These are phyloP conservation scores for Lates calcarifer DNA, from an alignment of 2,113 vertebrate genomes.

Conservation along the genomic window DNA sequence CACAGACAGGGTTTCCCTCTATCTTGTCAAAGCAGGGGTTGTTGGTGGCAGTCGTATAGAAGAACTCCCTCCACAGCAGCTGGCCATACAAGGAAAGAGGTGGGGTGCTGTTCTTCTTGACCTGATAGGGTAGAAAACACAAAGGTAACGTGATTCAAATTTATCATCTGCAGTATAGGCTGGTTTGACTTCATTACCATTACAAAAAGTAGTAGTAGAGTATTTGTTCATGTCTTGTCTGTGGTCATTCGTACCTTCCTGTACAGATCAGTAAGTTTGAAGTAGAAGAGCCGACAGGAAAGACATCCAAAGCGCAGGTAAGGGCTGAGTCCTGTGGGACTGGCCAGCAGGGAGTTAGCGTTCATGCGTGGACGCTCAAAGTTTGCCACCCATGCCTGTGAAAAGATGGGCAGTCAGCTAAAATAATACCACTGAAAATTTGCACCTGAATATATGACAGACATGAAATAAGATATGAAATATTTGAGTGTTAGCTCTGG, in stretches of 20 bases:
- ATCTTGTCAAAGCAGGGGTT: slow-evolving; percentile 98
- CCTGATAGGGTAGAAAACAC: slow-evolving; percentile 76
- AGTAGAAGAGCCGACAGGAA: slow-evolving; percentile 96
- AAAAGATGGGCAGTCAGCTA: slow-evolving; percentile 2
- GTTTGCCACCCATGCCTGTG: slow-evolving; percentile 96
- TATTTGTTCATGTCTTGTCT: neutral
- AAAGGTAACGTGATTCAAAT: neutral
- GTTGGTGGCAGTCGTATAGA: slow-evolving; percentile 95
- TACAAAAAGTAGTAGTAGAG: neutral
- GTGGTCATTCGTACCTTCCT: slow-evolving; percentile 87
- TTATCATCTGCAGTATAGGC: neutral
- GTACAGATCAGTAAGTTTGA: slow-evolving; percentile 95
- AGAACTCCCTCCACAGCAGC: slow-evolving; percentile 97
- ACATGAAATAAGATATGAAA: neutral
- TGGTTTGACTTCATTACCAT: neutral
- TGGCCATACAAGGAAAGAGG: slow-evolving; percentile 95
- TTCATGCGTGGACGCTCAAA: slow-evolving; percentile 97
- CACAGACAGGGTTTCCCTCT: slow-evolving; percentile 96
- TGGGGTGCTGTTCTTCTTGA: slow-evolving; percentile 94
- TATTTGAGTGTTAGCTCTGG: neutral
- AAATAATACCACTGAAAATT: neutral
- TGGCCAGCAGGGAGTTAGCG: slow-evolving; percentile 94
- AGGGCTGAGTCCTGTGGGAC: slow-evolving; percentile 94
- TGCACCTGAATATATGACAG: neutral
- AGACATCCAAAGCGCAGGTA: slow-evolving; percentile 97